Base-by-base conservation (phyloP, 2,113 vertebrate genomes). In the Zingel zingel region DNA sequence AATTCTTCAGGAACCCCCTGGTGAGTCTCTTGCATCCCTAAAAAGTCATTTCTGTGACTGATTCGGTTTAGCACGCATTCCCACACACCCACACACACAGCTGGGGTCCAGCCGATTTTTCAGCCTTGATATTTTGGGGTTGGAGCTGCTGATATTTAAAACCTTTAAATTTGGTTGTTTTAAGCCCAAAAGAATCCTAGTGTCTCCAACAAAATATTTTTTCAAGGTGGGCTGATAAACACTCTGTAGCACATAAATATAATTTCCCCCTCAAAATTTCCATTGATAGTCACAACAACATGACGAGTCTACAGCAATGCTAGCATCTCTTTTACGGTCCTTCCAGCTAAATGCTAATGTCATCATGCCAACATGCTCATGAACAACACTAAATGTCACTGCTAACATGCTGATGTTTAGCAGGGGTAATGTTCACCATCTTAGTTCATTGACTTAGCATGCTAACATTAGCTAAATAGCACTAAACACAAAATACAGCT, bases 1-100 rank as follows among this genome's bases (percentile, higher is more conserved):
- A 99, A 95, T 99, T 99, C 94, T 99, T 99, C 94, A 99, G 97
- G 95, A 98, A 96, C 90, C 98, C 98, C 14, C 85, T 95, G 96
- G 98, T 99, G 98, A 94, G 93, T 90, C 74, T 63, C 61, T 77
- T 23, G 18, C 87, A 84, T 86, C 77, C 66, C 74, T 51, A 36
- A 83, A 73, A 56, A 86, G 76, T 81, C 79, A 82, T 90, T 81
- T 87, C 67, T 53, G 57, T 83, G 88, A 80, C 84, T 82, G 69
- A 67, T 45, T 82, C 8, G 9, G 8, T 61, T 85, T 65, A 82
- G 50, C 85, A 86, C 56, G 43, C 88, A 90, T 54, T 45, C 61
- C 16, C 64, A 30, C 36, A 53, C 57, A 33, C 56, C 0, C 11
- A 56, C 39, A 50, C 43, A 54, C 50, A 71, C 43, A 45, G 62